Percentiles rank a stretch among this genome's conserved stretches.
phyloP scores from a whole-genome alignment of 92 coral and sea anemone genomes.

The Porites lobata region DNA sequence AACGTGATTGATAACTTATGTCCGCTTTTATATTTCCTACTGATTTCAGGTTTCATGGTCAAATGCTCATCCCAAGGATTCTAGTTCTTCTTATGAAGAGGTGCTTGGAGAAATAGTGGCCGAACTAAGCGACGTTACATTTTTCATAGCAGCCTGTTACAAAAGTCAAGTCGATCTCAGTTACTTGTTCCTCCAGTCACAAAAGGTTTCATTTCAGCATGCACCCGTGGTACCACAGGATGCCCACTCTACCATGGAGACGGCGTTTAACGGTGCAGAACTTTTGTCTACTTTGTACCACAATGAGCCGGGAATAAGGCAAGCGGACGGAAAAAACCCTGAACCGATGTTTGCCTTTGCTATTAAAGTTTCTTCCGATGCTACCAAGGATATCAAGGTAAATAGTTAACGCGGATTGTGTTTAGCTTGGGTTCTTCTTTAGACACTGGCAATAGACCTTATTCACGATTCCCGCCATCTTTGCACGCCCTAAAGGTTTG shows the following conservation, averaged over 20 bases:
- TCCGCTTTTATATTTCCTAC: neutral
- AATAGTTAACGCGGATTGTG: neutral
- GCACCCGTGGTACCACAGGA: conserved; percentile 83
- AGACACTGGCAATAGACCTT: too few relatives aligned
- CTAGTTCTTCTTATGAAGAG: conserved; percentile 14
- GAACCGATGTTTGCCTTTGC: conserved; percentile 95
- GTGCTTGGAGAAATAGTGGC: conserved; percentile 59
- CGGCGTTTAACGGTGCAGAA: conserved; percentile 94
- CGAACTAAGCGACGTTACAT: conserved; percentile 83
- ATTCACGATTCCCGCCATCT: too few relatives aligned
- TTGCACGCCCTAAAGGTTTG: too few relatives aligned
- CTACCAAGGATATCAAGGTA: conserved; percentile 89
- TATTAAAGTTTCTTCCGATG: conserved; percentile 81
- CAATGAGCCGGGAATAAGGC: conserved; percentile 84
- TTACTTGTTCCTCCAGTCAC: conserved; percentile 86
- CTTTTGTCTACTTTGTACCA: conserved; percentile 91
- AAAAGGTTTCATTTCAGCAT: conserved; percentile 75
- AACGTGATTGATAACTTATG: neutral
- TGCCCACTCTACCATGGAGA: conserved; percentile 81
- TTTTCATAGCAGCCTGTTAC: conserved; percentile 93
- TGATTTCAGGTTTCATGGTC: conserved; percentile 18
- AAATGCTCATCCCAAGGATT: conserved; percentile 24
- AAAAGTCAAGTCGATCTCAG: conserved; percentile 90
- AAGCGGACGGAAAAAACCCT: conserved; percentile 50
- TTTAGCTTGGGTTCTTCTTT: neutral